Percentiles rank a stretch among this genome's conserved stretches.
These are phyloP conservation scores for Pomatostomus ruficeps DNA, from an alignment of 2,113 vertebrate genomes.

Conservation along the genomic window DNA sequence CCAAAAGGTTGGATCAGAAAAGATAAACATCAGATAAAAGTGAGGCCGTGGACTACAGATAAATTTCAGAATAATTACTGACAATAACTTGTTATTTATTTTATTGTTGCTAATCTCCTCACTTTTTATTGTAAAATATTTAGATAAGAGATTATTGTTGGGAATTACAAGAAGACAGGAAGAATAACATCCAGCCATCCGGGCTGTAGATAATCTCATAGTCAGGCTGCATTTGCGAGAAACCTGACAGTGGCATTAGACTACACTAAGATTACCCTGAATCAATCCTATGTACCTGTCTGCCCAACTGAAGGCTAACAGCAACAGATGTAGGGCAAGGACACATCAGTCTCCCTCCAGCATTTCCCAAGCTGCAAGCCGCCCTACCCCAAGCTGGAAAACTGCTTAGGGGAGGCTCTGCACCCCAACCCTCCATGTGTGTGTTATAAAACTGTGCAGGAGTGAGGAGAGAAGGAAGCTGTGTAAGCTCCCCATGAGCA, in stretches of 20 bases:
- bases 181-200: neutral
- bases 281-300: neutral
- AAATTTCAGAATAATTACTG: conserved; percentile 61
- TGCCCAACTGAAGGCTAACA: neutral
- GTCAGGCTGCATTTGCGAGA: neutral
- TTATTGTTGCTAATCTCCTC: neutral
- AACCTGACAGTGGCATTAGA: neutral
- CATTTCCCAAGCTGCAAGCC: neutral
- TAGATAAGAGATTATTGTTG: neutral
- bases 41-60: neutral
- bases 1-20: conserved; percentile 47
- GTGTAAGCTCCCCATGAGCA: neutral
- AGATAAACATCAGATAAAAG: conserved; percentile 51
- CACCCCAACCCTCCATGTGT: fast-evolving
- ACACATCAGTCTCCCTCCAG: neutral
- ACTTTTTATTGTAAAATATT: conserved; percentile 41
- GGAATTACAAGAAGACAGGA: conserved; percentile 37
- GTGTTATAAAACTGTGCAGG: neutral
- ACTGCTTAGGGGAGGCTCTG: neutral
- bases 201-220: neutral
- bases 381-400: neutral
- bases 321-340: neutral
- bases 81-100: conserved; percentile 32
- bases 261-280: neutral
- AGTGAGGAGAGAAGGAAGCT: neutral